Evolutionary conservation across 2,113 vertebrate genomes (phyloP).

Genomic region (Erythrocercus mccallii): DNA sequence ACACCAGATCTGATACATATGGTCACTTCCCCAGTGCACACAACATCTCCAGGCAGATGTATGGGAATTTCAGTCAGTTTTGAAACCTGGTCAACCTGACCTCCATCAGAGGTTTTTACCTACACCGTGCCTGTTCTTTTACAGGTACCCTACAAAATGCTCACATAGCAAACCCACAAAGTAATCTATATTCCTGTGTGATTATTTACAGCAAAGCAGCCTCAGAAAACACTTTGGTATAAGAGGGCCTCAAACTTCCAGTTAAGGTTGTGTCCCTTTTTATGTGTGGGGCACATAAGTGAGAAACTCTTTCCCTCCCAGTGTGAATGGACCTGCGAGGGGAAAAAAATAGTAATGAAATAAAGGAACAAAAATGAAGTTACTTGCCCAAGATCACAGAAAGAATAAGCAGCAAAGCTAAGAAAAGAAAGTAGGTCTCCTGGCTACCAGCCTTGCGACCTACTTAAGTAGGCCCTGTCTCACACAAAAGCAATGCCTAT

Average conservation of each 20-base stretch:
- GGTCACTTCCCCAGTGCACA: accelerated
- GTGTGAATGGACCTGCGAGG: not conserved
- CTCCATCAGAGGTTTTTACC: not conserved
- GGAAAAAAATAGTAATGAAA: not conserved
- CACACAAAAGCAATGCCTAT: not conserved
- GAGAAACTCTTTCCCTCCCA: not conserved
- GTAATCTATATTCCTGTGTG: not conserved
- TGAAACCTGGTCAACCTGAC: not conserved
- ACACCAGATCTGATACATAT: not conserved
- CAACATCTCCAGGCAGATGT: not conserved
- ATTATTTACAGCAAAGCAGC: not conserved
- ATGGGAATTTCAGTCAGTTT: not conserved
- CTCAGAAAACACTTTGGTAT: not conserved
- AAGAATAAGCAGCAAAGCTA: not conserved
- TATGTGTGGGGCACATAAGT: not conserved
- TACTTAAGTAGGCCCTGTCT: conserved; percentile 4
- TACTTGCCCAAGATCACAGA: not conserved
- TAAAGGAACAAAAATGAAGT: not conserved
- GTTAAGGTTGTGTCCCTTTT: not conserved
- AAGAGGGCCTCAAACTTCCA: not conserved
- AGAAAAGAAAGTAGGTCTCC: not conserved
- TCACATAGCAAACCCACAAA: not conserved
- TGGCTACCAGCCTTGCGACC: not conserved
- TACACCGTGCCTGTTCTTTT: not conserved
- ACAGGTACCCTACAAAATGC: not conserved